Base-by-base conservation (phyloP, 2,797 vertebrate genomes). In the Margarornis squamiger region DNA sequence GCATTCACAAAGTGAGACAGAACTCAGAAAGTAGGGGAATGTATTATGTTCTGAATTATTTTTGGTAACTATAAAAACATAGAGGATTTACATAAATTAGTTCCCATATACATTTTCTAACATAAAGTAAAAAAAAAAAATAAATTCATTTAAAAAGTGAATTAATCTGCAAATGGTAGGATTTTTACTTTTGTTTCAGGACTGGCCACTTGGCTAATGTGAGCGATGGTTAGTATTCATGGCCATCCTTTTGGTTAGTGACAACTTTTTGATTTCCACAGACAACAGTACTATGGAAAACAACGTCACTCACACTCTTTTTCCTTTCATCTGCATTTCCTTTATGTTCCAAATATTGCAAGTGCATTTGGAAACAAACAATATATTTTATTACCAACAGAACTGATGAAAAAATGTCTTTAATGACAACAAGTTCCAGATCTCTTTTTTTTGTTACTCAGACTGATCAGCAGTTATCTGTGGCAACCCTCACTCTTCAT, bases 161-260 rank as follows among this genome's bases (percentile, higher is more conserved):
- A 46, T 94, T 32, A 79, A 92, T 83, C 20, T 9, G 11, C 36
- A 80, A 72, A 36, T 48, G 67, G 36, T 65, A 72, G 29, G 23
- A 70, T 93, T 73, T 93, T 93, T 93, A 67, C 29, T 57, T 70
- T 88, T n/a, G 1, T 72, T 95, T 86, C 14, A 87, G 68, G 51
- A 75, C 70, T 48, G 51, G 12, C 34, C 36, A 20, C 16, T 97
- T 90, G 34, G 41, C 88, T 94, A 3, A 54, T 54, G 22, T 32
- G 65, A 85, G 24, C 6, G 6, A 66, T 94, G 78, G 38, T 96
- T 96, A 92, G 74, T 96, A 96, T 97, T 97, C 90, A 86, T 71
- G 38, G 66, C 79, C 71, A 92, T 58, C 67, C 67, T 95, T 94
- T 76, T 67, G 84, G 87, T 73, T 61, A 95, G 72, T 91, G 82